Base-by-base conservation (phyloP, 2,797 vertebrate genomes). In the Clarias platycephalus region DNA sequence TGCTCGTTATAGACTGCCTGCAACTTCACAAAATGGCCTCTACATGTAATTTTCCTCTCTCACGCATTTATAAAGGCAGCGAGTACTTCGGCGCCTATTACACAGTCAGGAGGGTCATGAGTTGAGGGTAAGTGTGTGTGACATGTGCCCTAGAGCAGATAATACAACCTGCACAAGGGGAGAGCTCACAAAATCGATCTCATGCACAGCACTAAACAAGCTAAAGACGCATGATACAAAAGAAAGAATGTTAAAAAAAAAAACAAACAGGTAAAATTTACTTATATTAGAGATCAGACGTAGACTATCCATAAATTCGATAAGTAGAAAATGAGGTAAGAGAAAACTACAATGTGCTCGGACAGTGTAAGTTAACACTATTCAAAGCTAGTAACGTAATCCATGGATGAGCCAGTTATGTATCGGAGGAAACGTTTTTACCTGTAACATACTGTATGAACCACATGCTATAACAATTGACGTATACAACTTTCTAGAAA, bases 121-220 rank as follows among this genome's bases (percentile, higher is more conserved):
- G 81, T 63, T 37, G 87, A 81, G 70, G 85, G 37, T 87, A 91
- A 90, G 89, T 87, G 91, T 88, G 90, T 88, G 31, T 13, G 76
- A 85, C 80, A 83, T 24, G 71, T 67, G 67, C 34, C 81, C 83
- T 72, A 80, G 84, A 77, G 85, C 72, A 67, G 83, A 82, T 82
- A 75, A 74, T 34, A 34, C 83, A 44, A 77, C 49, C 80, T 62
- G 86, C 79, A 34, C 80, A 58, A 80, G 71, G 67, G 64, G 70
- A 85, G 57, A 85, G 67, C 70, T 63, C 72, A 70, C 64, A 63
- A 63, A 66, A 83, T 83, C 55, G 62, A 84, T 70, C n/a, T 20
- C n/a, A 67, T 8, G 5, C 68, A n/a, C 58, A 34, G 44, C 57
- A 63, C n/a, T 28, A 26, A 81, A 49, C 37, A 80, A 70, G 77